Conservation (phyloP, 2,797 vertebrate species). For the Prionace glauca region DNA sequence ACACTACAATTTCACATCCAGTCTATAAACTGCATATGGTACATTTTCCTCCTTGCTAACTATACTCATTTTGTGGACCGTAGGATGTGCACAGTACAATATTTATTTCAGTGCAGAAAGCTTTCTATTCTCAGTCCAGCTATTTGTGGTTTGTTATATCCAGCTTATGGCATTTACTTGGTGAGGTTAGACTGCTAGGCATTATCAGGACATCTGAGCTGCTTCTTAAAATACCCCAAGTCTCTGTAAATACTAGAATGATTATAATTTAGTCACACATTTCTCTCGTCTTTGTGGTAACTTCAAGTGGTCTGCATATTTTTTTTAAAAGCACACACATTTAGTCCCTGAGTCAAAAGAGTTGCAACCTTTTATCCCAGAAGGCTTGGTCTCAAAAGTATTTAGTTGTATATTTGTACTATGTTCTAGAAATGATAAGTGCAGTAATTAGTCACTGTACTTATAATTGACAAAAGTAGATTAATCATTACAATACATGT, state of each 20-base stretch:
- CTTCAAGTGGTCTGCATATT: conserved; percentile 69
- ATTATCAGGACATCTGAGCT: conserved; percentile 92
- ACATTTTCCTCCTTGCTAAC: conserved; percentile 12
- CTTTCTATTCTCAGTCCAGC: conserved; percentile 92
- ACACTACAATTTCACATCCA: background rate
- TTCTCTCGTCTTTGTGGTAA: conserved; percentile 77
- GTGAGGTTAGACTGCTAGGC: conserved; percentile 95
- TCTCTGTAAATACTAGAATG: conserved; percentile 69
- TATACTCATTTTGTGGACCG: background rate
- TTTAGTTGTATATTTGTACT: conserved; percentile 9
- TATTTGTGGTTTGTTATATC: conserved; percentile 99
- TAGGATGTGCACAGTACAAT: conserved; percentile 16
- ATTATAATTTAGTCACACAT: conserved; percentile 81
- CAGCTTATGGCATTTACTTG: conserved; percentile 91
- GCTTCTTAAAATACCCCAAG: conserved; percentile 79
- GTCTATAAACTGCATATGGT: background rate
- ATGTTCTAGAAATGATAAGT: background rate
- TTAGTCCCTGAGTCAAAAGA: conserved; percentile 69
- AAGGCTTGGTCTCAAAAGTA: background rate
- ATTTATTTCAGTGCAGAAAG: conserved; percentile 54
- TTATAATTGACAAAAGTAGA: conserved; percentile 17
- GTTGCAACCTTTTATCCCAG: conserved; percentile 54
- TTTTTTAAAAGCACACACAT: conserved; percentile 65
- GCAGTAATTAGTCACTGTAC: background rate
- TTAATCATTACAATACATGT: conserved; percentile 12